Percentiles rank a stretch among this genome's conserved stretches.
phyloP scores from a whole-genome alignment of 2,888 invertebrate genomes.

The Scrobipalpa costella region DNA sequence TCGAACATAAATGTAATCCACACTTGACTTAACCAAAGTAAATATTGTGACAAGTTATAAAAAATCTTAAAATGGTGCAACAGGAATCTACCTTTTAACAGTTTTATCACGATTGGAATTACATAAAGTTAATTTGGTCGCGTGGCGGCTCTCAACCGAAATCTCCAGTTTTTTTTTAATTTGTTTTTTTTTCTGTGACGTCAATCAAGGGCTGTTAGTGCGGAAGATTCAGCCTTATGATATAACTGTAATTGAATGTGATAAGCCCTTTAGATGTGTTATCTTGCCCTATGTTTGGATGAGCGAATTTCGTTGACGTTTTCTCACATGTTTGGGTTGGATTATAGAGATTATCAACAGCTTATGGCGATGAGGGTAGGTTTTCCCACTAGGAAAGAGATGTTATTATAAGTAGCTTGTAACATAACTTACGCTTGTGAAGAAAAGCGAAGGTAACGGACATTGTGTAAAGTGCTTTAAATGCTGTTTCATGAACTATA shows the following conservation, averaged over 20 bases:
- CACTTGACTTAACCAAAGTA: too few relatives aligned
- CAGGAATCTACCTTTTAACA: slow-evolving; percentile 1
- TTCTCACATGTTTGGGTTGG: slow-evolving; percentile 13
- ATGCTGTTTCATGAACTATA: too few relatives aligned
- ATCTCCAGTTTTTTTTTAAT: slow-evolving; percentile 44
- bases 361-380: background rate
- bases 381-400: slow-evolving; percentile 3
- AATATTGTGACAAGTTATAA: too few relatives aligned
- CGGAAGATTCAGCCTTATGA: slow-evolving; percentile 48
- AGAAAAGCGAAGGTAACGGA: too few relatives aligned
- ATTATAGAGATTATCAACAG: background rate
- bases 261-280: slow-evolving; percentile 33
- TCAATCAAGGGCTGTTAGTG: slow-evolving; percentile 55
- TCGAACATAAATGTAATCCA: too few relatives aligned
- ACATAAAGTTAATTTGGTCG: slow-evolving; percentile 76
- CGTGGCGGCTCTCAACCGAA: slow-evolving; percentile 61
- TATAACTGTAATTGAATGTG: slow-evolving; percentile 38
- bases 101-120: slow-evolving; percentile 42
- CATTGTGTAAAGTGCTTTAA: too few relatives aligned
- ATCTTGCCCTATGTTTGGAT: slow-evolving; percentile 15
- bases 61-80: background rate
- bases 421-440: too few relatives aligned
- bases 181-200: slow-evolving; percentile 39
- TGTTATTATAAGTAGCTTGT: too few relatives aligned
- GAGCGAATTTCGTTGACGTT: slow-evolving; percentile 16